Evolutionary conservation across 2,797 vertebrate genomes (phyloP).

Genomic region (Sebastes iracundus): DNA sequence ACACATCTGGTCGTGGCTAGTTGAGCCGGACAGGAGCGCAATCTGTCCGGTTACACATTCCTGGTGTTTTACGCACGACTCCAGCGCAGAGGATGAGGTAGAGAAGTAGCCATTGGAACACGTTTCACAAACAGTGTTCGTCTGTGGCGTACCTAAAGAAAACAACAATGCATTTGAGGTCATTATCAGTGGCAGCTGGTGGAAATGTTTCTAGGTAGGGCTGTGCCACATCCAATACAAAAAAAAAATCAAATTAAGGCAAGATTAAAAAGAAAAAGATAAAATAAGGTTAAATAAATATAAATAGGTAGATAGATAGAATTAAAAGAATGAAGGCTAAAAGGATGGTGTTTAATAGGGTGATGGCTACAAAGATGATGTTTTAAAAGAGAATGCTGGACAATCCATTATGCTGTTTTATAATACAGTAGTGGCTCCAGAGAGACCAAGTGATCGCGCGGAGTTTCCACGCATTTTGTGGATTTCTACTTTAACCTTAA

Average conservation of each 20-base stretch:
- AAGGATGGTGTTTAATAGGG: too few species aligned
- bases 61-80: constrained; percentile 67
- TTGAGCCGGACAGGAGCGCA: constrained; percentile 46
- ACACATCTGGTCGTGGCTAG: constrained; percentile 67
- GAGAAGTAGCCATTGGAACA: constrained; percentile 76
- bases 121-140: constrained; percentile 71
- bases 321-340: too few species aligned
- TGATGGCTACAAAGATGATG: too few species aligned
- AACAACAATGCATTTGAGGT: not conserved
- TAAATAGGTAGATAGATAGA: too few species aligned
- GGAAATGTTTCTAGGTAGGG: too few species aligned
- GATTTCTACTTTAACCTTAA: not conserved
- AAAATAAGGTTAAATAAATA: too few species aligned
- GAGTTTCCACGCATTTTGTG: not conserved
- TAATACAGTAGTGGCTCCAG: not conserved
- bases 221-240: too few species aligned
- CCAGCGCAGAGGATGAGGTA: constrained; percentile 42
- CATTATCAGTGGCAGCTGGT: too few species aligned
- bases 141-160: constrained; percentile 64
- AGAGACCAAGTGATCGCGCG: not conserved
- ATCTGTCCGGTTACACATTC: constrained; percentile 44
- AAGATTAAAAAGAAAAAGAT: too few species aligned
- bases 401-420: not conserved
- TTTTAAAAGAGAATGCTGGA: too few species aligned
- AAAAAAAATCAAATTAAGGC: too few species aligned